A percentile compares a stretch with the other conserved stretches of the same genome.
These are phyloP conservation scores for Brachypodius melanocephalos DNA, from an alignment of 2,113 vertebrate genomes.

Conservation along the genomic window DNA sequence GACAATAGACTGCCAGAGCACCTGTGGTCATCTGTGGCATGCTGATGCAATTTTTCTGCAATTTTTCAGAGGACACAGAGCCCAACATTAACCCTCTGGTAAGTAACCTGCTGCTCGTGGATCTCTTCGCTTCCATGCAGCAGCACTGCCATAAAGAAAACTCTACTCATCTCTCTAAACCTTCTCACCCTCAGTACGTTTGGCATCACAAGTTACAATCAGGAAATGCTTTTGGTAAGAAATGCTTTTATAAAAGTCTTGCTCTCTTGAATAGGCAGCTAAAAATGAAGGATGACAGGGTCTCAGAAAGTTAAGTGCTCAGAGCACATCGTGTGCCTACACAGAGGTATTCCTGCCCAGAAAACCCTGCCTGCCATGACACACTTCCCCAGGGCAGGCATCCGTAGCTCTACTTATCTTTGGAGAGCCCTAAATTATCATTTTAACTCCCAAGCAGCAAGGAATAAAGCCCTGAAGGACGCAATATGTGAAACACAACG, in stretches of 20 bases:
- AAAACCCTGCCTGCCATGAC: background rate
- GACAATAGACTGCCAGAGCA: background rate
- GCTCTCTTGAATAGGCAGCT: background rate
- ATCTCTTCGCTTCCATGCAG: background rate
- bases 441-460: background rate
- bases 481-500: background rate
- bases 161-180: background rate
- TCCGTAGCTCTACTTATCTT: background rate
- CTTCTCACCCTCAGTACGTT: background rate
- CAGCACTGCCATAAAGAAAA: background rate
- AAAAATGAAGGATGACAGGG: background rate
- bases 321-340: background rate
- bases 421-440: background rate
- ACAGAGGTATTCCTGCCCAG: background rate
- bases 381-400: background rate
- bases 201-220: background rate
- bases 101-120: background rate
- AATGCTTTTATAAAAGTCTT: background rate
- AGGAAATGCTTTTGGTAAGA: background rate
- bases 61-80: background rate
- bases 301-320: background rate
- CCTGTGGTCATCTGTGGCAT: background rate
- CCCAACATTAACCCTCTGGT: background rate
- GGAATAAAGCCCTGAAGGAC: background rate
- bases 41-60: background rate